Base-by-base conservation (phyloP, 2,113 vertebrate genomes). In the Hipposideros armiger region DNA sequence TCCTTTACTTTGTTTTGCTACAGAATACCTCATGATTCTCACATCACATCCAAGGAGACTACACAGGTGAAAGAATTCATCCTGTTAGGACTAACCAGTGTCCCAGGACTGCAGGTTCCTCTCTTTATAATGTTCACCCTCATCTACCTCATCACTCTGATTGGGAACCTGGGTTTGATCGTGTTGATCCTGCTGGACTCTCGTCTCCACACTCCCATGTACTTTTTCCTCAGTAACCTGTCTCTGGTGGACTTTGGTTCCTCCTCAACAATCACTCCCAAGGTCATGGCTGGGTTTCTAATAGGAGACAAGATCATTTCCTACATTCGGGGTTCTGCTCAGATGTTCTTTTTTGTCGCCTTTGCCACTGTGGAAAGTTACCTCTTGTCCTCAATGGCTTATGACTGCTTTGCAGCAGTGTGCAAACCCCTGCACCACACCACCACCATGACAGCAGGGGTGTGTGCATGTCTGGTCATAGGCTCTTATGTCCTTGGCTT, bases 211-310 rank as follows among this genome's bases (percentile, higher is more conserved):
- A 93, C 26, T 0, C 86, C 86, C 14, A 77, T 67, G 64, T 94
- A 95, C 47, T 84, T 92, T 32, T 94, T 96, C 56, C 78, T 96
- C 11, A 47, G 54, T 8, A 92, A 92, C 32, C 8, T 96, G 11
- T 94, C 70, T 42, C 47, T 84, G 4, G 84, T 88, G 17, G 83
- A 94, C 24, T 66, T 95, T 11, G 32, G 87, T 8, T 97, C 52
- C 14, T 95, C 70, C 0, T 94, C 76, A 60, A 30, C 69, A 7
- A 40, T 94, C 47, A 96, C 87, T 24, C 94, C 87, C 11, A 87
- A 77, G 26, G 82, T 95, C 2, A 26, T 91, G 36, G 22, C 45
- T 78, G 77, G 69, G 4, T 95, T 95, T 3, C 69, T 96, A 7
- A 30, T 19, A 6, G 56, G 17, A 26, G 45, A 91, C 26, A 94